Evolutionary conservation across 2,113 vertebrate species (phyloP).

Genomic region (Phyllopteryx taeniolatus): DNA sequence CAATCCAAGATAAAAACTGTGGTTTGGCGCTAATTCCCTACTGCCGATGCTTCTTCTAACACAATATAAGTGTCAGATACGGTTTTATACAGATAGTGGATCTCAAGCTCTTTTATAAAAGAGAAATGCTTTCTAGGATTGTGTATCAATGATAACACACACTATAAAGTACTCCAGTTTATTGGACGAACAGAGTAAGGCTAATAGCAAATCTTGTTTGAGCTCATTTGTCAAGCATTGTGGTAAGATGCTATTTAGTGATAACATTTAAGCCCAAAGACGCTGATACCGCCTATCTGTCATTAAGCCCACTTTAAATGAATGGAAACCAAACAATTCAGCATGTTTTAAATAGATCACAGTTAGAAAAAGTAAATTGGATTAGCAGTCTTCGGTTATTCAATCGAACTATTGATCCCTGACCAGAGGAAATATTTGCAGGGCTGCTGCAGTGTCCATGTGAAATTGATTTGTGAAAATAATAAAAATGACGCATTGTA

Average conservation of each 20-base stretch:
- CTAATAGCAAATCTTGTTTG: too few relatives aligned
- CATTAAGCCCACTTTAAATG: slow-evolving; percentile 49
- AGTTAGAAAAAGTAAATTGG: slow-evolving; percentile 54
- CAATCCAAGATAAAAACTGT: not conserved
- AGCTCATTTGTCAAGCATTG: not conserved
- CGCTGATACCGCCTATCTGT: slow-evolving; percentile 34
- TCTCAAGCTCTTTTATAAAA: too few relatives aligned
- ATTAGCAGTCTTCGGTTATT: slow-evolving; percentile 64
- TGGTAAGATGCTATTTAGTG: slow-evolving; percentile 1
- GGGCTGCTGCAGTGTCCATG: slow-evolving; percentile 44
- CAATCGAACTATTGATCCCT: slow-evolving; percentile 60
- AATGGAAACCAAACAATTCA: slow-evolving; percentile 36
- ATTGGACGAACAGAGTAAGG: too few relatives aligned
- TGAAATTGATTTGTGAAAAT: slow-evolving; percentile 52
- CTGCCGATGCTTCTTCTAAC: not conserved
- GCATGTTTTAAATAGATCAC: slow-evolving; percentile 28
- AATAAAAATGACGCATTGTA: slow-evolving; percentile 32
- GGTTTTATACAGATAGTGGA: too few relatives aligned
- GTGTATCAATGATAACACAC: too few relatives aligned
- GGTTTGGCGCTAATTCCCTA: not conserved
- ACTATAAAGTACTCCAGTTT: too few relatives aligned
- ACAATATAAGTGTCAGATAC: not conserved
- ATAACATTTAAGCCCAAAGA: slow-evolving; percentile 51
- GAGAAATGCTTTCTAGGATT: too few relatives aligned
- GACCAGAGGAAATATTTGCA: slow-evolving; percentile 46